Percentiles rank a stretch among this genome's conserved stretches.
These are phyloP conservation scores for Rhagonycha lutea DNA, from an alignment of 2,888 invertebrate genomes.

Conservation along the genomic window DNA sequence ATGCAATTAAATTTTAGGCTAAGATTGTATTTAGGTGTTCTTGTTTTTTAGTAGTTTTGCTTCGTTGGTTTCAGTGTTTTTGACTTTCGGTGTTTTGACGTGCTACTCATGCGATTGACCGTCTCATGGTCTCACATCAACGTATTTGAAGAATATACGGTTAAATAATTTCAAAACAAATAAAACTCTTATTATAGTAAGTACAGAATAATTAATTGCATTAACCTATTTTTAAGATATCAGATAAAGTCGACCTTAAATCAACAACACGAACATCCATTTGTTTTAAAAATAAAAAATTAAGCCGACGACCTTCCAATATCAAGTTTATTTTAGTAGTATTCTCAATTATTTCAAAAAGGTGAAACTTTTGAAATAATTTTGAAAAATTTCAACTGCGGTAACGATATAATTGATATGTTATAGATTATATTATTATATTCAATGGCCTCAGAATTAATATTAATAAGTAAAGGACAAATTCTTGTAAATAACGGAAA, in stretches of 20 bases:
- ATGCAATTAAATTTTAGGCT: too few relatives aligned
- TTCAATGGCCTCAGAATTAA: neutral
- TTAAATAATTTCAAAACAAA: neutral
- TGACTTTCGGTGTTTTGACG: too few relatives aligned
- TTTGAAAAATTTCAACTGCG: too few relatives aligned
- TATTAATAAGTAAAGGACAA: neutral
- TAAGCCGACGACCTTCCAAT: neutral
- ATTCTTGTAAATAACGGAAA: neutral
- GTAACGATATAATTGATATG: too few relatives aligned
- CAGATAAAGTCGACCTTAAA: neutral
- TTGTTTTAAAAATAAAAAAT: neutral
- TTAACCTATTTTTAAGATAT: neutral
- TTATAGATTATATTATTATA: too few relatives aligned
- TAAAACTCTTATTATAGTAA: neutral
- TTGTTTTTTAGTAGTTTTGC: too few relatives aligned
- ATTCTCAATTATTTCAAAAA: too few relatives aligned
- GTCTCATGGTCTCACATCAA: neutral
- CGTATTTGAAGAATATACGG: neutral
- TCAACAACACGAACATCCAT: neutral
- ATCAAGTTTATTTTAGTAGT: neutral
- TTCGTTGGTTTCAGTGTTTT: too few relatives aligned
- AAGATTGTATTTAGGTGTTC: too few relatives aligned
- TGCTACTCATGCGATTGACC: too few relatives aligned
- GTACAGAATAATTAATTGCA: neutral
- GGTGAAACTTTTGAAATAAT: too few relatives aligned